phyloP scores from a whole-genome alignment of 2,113 vertebrate genomes.

The Mesoclemmys tuberculata region DNA sequence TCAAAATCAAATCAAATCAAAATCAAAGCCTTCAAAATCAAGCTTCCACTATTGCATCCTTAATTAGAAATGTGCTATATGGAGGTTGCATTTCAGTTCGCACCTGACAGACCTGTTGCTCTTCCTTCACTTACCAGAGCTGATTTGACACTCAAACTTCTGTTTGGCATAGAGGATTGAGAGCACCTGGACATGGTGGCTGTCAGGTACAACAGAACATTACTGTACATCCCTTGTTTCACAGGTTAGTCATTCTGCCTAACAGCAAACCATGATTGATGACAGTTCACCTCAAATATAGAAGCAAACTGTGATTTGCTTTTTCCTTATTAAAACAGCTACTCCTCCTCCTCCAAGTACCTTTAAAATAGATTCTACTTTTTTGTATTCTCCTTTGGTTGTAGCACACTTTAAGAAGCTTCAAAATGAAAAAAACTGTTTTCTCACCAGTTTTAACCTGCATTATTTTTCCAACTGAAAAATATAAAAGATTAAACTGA shows the following conservation, averaged over 20 bases:
- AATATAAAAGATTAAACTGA: not conserved
- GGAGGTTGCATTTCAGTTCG: not conserved
- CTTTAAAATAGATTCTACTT: not conserved
- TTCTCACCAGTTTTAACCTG: not conserved
- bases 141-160: not conserved
- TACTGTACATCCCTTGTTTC: not conserved
- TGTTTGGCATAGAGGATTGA: not conserved
- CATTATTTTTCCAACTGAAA: not conserved
- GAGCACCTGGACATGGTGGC: not conserved
- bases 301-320: not conserved
- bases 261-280: not conserved
- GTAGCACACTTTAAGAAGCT: not conserved
- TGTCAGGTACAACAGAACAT: not conserved
- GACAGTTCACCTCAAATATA: not conserved
- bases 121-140: fast-evolving
- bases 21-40: not conserved
- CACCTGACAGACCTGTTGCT: not conserved
- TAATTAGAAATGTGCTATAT: fast-evolving
- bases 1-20: not conserved
- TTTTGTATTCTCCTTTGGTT: fast-evolving
- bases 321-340: not conserved
- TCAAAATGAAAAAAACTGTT: not conserved
- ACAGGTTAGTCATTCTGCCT: fast-evolving
- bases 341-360: not conserved
- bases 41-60: not conserved